Evolutionary conservation across 2,888 invertebrate species (phyloP), one percentile per base, ranked within the genome.

Genomic region (Polydesmus complanatus): DNA sequence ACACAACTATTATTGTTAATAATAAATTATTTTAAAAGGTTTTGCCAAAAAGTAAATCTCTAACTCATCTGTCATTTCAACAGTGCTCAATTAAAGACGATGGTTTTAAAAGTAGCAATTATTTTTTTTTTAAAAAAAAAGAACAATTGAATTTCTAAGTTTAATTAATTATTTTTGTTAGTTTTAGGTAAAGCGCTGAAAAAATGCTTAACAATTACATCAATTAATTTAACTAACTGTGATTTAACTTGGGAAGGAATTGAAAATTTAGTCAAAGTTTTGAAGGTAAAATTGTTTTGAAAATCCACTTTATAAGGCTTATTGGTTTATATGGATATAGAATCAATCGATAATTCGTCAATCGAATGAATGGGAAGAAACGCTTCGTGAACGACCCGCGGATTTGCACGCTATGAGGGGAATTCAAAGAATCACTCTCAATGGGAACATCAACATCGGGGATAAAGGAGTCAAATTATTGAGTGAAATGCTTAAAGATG

Each of bases 391-490:
- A 47, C 49, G 26, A 25, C 48, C 26, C 21, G 50, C 27, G n/a
- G 50, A 56, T 26, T 49, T 55, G 51, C 56, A 61, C 25, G 27
- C 49, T 3, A 56, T 56, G 50, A 56, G 61, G 2, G 61, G 61
- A 26, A n/a, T 61, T 2, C 61, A 56, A 22, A 48, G 61, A n/a
- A 1, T 61, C 18, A 56, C 61, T 22, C 48, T 61, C 3, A 61
- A 61, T 50, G 49, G 49, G 18, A 61, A 61, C 49, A 49, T 49
- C 2, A 26, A 23, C 26, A 23, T 61, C 1, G 61, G 56, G 23
- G 56, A 61, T 61, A 61, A 56, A 61, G 61, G 61, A 55, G 61
- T 56, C 23, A 21, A 49, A 19, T 25, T 56, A 25, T 61, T 61
- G n/a, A 54, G 27, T 1, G 50, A 56, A 18, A 27, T 50, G n/a